Percentiles rank a stretch among this genome's conserved stretches.
phyloP scores from a whole-genome alignment of 2,113 vertebrate species.

The Python bivittatus region DNA sequence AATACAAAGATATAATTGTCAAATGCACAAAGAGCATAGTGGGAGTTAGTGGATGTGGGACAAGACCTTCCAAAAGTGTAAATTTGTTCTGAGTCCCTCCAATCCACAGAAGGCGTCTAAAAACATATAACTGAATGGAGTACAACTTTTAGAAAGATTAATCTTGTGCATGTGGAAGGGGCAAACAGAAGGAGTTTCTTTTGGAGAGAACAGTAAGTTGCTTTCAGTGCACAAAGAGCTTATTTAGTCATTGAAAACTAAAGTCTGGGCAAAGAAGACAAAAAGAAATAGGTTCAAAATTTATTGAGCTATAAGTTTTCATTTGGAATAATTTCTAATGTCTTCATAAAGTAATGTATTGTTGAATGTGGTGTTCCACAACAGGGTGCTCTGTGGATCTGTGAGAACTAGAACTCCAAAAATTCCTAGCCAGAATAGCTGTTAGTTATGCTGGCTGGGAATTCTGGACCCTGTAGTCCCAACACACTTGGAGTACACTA shows the following conservation, averaged over 20 bases:
- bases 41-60: neutral
- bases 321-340: constrained; percentile 37
- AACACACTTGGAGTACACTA: neutral
- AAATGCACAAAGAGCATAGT: constrained; percentile 14
- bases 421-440: neutral
- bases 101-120: constrained; percentile 51
- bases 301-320: constrained; percentile 31
- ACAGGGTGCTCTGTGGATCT: neutral
- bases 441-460: neutral
- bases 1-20: constrained; percentile 40
- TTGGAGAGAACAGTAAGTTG: constrained; percentile 45
- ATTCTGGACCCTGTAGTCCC: neutral
- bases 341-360: neutral
- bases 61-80: constrained; percentile 33
- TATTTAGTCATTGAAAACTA: constrained; percentile 55
- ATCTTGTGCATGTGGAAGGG: constrained; percentile 7
- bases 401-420: neutral
- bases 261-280: constrained; percentile 57
- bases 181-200: constrained; percentile 30
- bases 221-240: constrained; percentile 52
- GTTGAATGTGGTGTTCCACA: neutral
- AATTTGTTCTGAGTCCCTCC: constrained; percentile 8
- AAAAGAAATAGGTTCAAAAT: constrained; percentile 24
- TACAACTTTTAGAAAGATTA: constrained; percentile 36
- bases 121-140: constrained; percentile 48